Conservation (phyloP, 2,113 vertebrate species). For the Halichoerus grypus region DNA sequence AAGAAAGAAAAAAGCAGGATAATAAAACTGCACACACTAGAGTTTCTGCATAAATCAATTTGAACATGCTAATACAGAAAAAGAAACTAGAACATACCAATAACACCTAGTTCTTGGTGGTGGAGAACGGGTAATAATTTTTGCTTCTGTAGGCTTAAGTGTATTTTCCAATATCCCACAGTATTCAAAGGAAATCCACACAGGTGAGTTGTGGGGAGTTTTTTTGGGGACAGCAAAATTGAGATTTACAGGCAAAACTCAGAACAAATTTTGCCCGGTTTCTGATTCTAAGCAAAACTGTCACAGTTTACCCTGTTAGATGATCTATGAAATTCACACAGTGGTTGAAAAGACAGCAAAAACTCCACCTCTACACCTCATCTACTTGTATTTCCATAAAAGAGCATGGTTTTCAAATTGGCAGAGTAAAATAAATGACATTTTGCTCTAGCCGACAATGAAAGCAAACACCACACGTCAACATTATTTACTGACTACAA, state of each 20-base stretch:
- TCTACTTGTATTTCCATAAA: constrained; percentile 71
- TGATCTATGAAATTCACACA: constrained; percentile 69
- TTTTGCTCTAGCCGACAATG: constrained; percentile 42
- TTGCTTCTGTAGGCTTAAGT: not conserved
- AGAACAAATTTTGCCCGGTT: not conserved
- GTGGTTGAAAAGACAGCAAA: constrained; percentile 58
- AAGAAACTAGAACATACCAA: not conserved
- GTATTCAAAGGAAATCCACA: constrained; percentile 13
- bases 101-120: not conserved
- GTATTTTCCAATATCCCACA: not conserved
- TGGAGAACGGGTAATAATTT: not conserved
- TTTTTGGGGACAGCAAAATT: not conserved
- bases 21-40: not conserved
- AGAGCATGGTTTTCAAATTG: constrained; percentile 68
- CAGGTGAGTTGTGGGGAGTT: not conserved
- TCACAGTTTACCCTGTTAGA: constrained; percentile 48
- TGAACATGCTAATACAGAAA: not conserved
- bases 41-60: not conserved
- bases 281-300: constrained; percentile 2
- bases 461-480: constrained; percentile 62
- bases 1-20: not conserved
- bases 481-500: constrained; percentile 59
- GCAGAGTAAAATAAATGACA: constrained; percentile 70
- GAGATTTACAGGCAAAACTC: not conserved
- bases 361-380: constrained; percentile 36